Percentiles rank a stretch among this genome's conserved stretches.
Evolutionary conservation across 2,113 vertebrate species (phyloP).

Genomic region (Gorilla gorilla): DNA sequence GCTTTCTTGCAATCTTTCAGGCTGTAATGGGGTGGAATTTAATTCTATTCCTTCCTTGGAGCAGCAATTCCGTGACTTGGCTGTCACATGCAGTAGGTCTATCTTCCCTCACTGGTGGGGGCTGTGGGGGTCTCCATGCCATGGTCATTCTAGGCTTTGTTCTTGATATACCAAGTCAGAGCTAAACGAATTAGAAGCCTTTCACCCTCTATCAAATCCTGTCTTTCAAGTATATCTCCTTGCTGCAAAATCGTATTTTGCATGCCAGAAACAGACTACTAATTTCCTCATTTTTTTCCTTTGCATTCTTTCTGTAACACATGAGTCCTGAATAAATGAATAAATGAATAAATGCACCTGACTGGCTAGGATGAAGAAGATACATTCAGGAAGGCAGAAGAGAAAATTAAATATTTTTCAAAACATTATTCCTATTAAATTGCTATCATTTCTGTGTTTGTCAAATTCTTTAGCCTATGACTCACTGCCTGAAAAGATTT

Average conservation of each 20-base stretch:
- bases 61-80: rapidly evolving
- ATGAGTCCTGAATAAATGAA: not conserved
- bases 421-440: not conserved
- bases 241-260: not conserved
- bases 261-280: not conserved
- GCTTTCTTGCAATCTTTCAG: not conserved
- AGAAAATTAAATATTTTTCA: not conserved
- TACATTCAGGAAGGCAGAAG: not conserved
- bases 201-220: not conserved
- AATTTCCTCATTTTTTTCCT: constrained; percentile 1
- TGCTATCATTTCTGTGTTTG: not conserved
- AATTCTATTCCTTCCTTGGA: not conserved
- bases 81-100: not conserved
- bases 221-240: not conserved
- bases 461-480: not conserved
- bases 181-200: not conserved
- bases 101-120: not conserved
- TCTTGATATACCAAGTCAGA: not conserved
- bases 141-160: not conserved
- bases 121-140: rapidly evolving
- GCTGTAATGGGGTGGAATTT: not conserved
- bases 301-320: not conserved
- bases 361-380: not conserved
- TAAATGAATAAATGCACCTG: not conserved
- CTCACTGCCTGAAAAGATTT: not conserved